Evolutionary conservation across 2,888 invertebrate species (phyloP).

Genomic region (Aquatica leii): DNA sequence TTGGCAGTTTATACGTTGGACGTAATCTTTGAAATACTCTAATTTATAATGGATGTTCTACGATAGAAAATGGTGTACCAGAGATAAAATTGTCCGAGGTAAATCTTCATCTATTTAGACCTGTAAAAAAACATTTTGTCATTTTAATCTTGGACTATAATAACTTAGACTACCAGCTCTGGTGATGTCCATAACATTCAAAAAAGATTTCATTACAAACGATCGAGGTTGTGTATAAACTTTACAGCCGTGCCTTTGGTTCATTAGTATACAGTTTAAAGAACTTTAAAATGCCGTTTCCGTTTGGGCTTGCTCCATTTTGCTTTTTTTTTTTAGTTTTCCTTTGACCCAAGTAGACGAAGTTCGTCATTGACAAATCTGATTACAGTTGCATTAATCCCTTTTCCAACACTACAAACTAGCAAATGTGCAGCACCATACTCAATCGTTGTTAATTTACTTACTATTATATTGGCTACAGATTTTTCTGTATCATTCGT

Average conservation of each 20-base stretch:
- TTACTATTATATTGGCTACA: too few species aligned
- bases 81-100: not conserved
- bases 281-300: not conserved
- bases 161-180: not conserved
- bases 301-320: not conserved
- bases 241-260: not conserved
- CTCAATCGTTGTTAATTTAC: too few species aligned
- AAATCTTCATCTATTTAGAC: not conserved
- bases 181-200: not conserved
- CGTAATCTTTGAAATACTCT: not conserved
- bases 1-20: not conserved
- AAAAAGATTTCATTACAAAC: not conserved
- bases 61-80: too few species aligned
- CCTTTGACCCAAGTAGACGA: too few species aligned
- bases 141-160: not conserved
- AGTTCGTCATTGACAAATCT: too few species aligned
- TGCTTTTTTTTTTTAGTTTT: too few species aligned
- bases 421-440: too few species aligned
- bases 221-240: not conserved
- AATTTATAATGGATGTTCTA: too few species aligned
- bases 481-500: too few species aligned
- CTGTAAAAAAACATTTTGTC: not conserved
- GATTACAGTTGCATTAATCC: too few species aligned
- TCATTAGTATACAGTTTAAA: not conserved
- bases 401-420: too few species aligned